Percentiles rank a stretch among this genome's conserved stretches.
Conservation (phyloP, 2,113 vertebrate species). For the Cettia cetti region DNA sequence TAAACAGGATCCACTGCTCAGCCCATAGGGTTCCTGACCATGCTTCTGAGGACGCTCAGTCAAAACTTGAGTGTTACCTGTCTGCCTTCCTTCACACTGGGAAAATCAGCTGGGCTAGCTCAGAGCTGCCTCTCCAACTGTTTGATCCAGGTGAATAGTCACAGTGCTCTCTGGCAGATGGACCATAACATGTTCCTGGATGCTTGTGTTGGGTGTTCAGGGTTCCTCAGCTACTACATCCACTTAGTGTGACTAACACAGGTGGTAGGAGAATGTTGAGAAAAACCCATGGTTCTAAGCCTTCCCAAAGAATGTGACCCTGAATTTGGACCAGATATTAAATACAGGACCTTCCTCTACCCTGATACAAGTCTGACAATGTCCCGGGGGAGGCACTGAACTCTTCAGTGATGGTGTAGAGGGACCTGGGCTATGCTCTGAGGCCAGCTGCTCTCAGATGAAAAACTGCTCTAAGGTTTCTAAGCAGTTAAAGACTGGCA, state of each 20-base stretch:
- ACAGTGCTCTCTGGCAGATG: neutral
- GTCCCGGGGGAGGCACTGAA: neutral
- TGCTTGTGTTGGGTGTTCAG: neutral
- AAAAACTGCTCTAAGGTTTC: neutral
- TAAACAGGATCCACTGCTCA: neutral
- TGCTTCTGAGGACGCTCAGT: neutral
- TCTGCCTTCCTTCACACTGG: neutral
- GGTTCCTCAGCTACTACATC: neutral
- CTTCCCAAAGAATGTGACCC: neutral
- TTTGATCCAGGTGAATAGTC: neutral
- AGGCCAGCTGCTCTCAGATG: neutral
- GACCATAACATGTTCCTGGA: neutral
- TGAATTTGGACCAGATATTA: neutral
- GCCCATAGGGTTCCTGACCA: neutral
- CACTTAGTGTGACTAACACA: neutral
- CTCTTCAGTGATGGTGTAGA: neutral
- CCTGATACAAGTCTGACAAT: neutral
- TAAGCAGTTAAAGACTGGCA: neutral
- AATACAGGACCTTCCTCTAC: neutral
- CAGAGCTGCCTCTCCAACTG: neutral
- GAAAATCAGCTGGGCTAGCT: neutral
- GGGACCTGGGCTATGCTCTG: accelerated
- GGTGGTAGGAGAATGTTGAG: neutral
- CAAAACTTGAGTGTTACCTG: neutral
- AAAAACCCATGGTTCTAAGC: neutral